Evolutionary conservation across 2,888 invertebrate genomes (phyloP).

Genomic region (Netelia virgata): DNA sequence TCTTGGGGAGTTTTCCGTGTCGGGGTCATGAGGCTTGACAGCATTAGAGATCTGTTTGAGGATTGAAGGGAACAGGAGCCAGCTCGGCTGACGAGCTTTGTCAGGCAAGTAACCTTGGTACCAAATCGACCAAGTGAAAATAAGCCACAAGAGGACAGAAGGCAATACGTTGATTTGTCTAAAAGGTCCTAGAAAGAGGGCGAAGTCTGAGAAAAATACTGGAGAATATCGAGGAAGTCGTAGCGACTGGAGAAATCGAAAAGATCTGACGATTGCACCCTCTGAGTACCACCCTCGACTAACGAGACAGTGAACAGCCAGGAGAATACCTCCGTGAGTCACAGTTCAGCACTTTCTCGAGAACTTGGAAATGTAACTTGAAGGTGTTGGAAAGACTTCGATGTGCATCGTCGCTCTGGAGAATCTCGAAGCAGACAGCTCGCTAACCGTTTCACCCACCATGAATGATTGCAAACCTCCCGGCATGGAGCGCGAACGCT

Average conservation of each 20-base stretch:
- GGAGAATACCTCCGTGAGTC: slow-evolving; percentile 66
- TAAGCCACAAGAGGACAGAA: too few relatives aligned
- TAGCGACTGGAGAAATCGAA: too few relatives aligned
- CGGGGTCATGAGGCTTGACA: not conserved
- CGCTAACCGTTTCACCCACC: slow-evolving; percentile 20
- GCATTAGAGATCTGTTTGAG: slow-evolving; percentile 28
- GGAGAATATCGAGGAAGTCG: too few relatives aligned
- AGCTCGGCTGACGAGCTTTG: too few relatives aligned
- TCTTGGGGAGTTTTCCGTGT: slow-evolving; percentile 31
- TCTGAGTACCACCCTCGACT: slow-evolving; percentile 62
- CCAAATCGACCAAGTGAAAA: too few relatives aligned
- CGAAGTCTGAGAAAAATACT: too few relatives aligned
- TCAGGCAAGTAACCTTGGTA: too few relatives aligned
- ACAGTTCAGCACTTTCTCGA: slow-evolving; percentile 63
- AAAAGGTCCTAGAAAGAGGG: too few relatives aligned
- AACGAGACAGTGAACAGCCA: slow-evolving; percentile 68
- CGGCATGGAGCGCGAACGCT: slow-evolving; percentile 21
- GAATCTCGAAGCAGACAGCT: slow-evolving; percentile 50
- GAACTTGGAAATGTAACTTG: not conserved
- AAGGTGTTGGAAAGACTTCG: slow-evolving; percentile 43
- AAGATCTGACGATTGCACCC: too few relatives aligned
- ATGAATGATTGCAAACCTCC: slow-evolving; percentile 44
- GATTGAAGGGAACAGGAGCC: too few relatives aligned
- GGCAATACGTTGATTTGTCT: too few relatives aligned
- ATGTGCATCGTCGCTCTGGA: slow-evolving; percentile 50